These are phyloP conservation scores for Eulemur rubriventer DNA, from an alignment of 2,797 vertebrate genomes.

Conservation along the genomic window DNA sequence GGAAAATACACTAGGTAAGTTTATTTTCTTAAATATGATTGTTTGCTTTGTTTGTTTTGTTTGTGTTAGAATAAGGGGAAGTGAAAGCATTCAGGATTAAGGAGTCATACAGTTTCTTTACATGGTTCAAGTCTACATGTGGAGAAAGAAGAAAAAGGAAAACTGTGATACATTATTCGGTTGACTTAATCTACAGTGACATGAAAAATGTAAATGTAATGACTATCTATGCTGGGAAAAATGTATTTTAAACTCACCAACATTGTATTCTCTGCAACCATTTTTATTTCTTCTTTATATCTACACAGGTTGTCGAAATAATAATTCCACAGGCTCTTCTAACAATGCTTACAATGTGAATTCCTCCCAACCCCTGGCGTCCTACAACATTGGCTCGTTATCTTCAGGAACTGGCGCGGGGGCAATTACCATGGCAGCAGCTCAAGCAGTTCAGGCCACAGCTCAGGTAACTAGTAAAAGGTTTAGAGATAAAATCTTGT, in stretches of 20 bases:
- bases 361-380: conserved; percentile 94
- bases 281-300: conserved; percentile 83
- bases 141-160: conserved; percentile 49
- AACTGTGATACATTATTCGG: neutral
- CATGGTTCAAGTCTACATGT: neutral
- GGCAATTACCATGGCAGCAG: conserved; percentile 98
- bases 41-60: neutral
- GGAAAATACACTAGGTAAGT: conserved; percentile 95
- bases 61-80: conserved; percentile 21
- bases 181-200: neutral
- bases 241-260: conserved; percentile 71
- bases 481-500: neutral
- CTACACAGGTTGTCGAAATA: conserved; percentile 94
- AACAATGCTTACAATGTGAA: conserved; percentile 95
- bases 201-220: conserved; percentile 45
- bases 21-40: conserved; percentile 54
- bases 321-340: conserved; percentile 93
- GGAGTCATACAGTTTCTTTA: neutral
- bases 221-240: conserved; percentile 14
- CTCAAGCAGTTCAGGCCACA: conserved; percentile 98
- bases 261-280: conserved; percentile 70
- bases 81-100: neutral
- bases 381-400: conserved; percentile 96
- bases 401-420: conserved; percentile 93
- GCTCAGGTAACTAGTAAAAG: conserved; percentile 90